Evolutionary conservation across 2,113 vertebrate genomes (phyloP).

Genomic region (Propithecus coquereli): DNA sequence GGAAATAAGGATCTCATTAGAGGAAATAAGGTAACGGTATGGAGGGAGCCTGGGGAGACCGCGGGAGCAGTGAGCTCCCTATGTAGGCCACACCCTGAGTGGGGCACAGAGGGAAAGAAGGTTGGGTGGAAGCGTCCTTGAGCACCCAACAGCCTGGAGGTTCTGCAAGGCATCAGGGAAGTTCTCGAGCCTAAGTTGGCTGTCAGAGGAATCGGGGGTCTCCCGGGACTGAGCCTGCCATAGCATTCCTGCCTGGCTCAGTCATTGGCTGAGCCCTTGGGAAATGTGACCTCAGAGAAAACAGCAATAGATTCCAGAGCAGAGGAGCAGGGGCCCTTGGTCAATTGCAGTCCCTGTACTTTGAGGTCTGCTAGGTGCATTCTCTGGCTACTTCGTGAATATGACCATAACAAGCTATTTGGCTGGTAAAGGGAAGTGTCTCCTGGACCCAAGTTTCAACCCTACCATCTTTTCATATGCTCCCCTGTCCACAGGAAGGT

Average conservation of each 20-base stretch:
- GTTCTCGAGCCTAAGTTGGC: neutral
- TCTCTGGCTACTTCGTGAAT: neutral
- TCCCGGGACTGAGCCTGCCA: neutral
- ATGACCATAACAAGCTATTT: neutral
- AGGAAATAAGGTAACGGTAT: neutral
- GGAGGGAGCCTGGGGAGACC: neutral
- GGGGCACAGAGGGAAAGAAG: neutral
- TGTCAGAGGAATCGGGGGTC: rapidly evolving
- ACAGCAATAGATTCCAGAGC: neutral
- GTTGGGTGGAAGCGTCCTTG: neutral
- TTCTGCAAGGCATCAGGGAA: neutral
- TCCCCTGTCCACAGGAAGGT: neutral
- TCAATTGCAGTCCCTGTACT: neutral
- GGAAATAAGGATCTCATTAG: neutral
- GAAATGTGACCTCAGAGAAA: neutral
- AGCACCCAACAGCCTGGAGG: neutral
- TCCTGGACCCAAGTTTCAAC: neutral
- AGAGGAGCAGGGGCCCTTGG: neutral
- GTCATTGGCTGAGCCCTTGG: neutral
- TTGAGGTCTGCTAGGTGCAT: neutral
- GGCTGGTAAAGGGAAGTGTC: neutral
- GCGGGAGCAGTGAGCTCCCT: neutral
- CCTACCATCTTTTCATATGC: neutral
- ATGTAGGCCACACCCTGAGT: neutral
- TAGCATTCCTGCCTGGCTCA: neutral